Evolutionary conservation across 2,888 invertebrate genomes (phyloP).

Genomic region (Zygothrica quintamaculata): DNA sequence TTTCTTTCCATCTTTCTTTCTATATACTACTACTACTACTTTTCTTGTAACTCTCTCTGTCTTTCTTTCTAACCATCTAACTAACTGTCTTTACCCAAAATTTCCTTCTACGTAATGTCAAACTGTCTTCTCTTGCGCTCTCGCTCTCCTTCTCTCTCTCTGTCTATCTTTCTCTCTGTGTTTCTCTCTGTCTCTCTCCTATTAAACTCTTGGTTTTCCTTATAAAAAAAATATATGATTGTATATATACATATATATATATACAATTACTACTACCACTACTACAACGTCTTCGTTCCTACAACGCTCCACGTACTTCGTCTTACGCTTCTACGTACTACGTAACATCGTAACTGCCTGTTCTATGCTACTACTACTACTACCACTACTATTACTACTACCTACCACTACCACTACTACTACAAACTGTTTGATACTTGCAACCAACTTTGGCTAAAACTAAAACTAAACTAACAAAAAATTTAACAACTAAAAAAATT

Average conservation of each 20-base stretch:
- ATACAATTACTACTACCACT: conserved; percentile 20
- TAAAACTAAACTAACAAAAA: conserved; percentile 1
- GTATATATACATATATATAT: conserved; percentile 13
- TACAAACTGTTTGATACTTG: conserved; percentile 8
- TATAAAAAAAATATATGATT: conserved; percentile 9
- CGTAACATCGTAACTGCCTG: conserved; percentile 52
- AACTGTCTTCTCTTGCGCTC: no score
- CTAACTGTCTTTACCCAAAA: no score
- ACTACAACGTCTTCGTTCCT: conserved; percentile 28
- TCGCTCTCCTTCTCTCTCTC: no score
- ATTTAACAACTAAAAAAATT: conserved; percentile 12
- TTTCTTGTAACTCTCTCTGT: no score
- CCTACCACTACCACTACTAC: not conserved
- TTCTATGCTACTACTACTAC: conserved; percentile 22
- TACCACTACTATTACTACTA: conserved; percentile 1
- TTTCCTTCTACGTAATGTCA: conserved; percentile 29
- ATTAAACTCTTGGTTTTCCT: conserved; percentile 35
- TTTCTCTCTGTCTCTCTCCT: no score
- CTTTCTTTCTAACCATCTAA: conserved; percentile 43
- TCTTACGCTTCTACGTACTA: conserved; percentile 42
- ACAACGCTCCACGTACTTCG: conserved; percentile 33
- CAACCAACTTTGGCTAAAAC: conserved; percentile 21
- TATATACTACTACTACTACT: no score
- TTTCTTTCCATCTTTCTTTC: conserved; percentile 43
- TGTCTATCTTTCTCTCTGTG: no score